Conservation (phyloP, 64 coral and sea anemone species). For the Pocillopora damicornis region DNA sequence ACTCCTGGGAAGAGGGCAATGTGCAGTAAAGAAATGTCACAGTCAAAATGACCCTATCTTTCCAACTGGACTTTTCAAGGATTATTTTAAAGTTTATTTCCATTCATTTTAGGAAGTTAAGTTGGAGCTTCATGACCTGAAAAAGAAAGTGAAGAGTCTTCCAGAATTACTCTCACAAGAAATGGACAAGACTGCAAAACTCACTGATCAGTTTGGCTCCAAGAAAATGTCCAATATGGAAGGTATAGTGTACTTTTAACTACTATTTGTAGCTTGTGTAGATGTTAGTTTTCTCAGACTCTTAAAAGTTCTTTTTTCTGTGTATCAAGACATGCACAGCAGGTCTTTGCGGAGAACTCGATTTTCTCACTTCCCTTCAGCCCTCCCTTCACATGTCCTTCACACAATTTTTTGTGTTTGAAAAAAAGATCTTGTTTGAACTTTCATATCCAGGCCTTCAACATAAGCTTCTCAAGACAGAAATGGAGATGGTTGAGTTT, state of each 20-base stretch:
- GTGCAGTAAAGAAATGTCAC: too few species aligned
- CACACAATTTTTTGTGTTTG: too few species aligned
- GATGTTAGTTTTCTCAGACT: neutral
- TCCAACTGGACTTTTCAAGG: too few species aligned
- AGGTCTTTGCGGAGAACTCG: too few species aligned
- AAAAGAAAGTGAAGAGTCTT: slow-evolving; percentile 52
- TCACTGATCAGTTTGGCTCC: slow-evolving; percentile 65
- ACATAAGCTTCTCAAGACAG: slow-evolving; percentile 90
- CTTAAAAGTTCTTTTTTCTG: too few species aligned
- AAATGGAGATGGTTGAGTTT: slow-evolving; percentile 80
- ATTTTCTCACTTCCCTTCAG: too few species aligned
- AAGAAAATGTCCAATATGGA: slow-evolving; percentile 73
- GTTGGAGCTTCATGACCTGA: slow-evolving; percentile 58
- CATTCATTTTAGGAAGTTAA: slow-evolving; percentile 29
- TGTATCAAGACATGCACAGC: too few species aligned
- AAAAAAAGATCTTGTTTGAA: neutral
- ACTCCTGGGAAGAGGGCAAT: too few species aligned
- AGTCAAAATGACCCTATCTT: too few species aligned
- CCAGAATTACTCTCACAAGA: slow-evolving; percentile 68
- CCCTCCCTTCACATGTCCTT: too few species aligned
- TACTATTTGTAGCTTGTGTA: neutral
- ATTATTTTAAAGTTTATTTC: too few species aligned
- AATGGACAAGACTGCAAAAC: slow-evolving; percentile 63
- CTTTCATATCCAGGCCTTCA: slow-evolving; percentile 69
- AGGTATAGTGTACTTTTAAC: neutral